Percentiles rank a stretch among this genome's conserved stretches.
Conservation (phyloP, 2,797 vertebrate genomes). For the Galagoides demidoff region DNA sequence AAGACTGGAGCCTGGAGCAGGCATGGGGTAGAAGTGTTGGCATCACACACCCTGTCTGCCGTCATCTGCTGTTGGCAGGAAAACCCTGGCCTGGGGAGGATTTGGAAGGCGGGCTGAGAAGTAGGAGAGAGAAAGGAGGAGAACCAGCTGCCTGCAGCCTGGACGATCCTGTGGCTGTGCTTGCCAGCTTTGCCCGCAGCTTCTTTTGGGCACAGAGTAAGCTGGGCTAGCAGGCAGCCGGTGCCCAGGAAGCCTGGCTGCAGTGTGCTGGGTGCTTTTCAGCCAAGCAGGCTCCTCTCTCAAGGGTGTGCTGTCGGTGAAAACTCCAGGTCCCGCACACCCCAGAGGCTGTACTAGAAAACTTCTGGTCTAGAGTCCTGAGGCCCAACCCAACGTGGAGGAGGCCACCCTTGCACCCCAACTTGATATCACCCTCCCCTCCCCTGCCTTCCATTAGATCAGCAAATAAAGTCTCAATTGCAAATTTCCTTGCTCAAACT, state of each 20-base stretch:
- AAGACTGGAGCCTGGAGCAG: neutral
- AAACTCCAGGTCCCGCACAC: neutral
- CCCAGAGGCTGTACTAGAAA: neutral
- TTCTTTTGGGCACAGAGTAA: neutral
- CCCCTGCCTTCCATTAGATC: neutral
- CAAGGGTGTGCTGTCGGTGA: neutral
- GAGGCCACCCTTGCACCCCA: accelerated
- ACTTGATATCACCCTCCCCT: neutral
- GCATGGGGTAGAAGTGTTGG: neutral
- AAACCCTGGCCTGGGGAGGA: neutral
- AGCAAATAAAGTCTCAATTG: neutral
- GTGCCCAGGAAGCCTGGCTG: neutral
- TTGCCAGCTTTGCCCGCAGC: neutral
- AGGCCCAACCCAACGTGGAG: neutral
- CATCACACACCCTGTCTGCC: neutral
- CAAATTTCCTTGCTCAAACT: neutral
- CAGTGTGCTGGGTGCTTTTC: accelerated
- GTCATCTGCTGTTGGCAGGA: neutral
- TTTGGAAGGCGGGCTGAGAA: neutral
- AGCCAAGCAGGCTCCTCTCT: neutral
- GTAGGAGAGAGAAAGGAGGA: neutral
- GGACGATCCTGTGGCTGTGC: neutral
- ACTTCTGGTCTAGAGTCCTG: neutral
- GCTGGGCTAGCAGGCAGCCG: neutral
- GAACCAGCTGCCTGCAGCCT: neutral